phyloP scores from a whole-genome alignment of 2,888 invertebrate species.

The Eumacrocentrus americanus region DNA sequence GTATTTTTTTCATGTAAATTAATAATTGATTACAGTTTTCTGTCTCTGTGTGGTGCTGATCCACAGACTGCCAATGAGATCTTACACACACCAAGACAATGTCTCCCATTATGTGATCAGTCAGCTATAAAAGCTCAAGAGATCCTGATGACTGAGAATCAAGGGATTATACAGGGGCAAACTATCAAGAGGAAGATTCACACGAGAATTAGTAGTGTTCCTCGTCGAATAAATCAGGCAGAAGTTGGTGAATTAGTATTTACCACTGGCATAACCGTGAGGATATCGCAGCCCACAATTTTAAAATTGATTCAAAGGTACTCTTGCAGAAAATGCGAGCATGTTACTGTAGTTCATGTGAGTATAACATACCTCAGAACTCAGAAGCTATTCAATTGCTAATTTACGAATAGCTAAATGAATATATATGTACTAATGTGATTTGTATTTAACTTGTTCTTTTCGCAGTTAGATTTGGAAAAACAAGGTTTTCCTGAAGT shows the following conservation, averaged over 20 bases:
- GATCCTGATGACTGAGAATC: constrained; percentile 61
- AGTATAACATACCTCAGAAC: constrained; percentile 18
- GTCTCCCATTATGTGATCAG: constrained; percentile 70
- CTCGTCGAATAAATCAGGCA: constrained; percentile 68
- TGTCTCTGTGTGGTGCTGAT: constrained; percentile 73
- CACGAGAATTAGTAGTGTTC: constrained; percentile 52
- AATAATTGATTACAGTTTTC: constrained; percentile 66
- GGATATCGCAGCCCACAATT: constrained; percentile 77
- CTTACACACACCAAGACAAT: constrained; percentile 68
- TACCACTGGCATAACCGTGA: constrained; percentile 75
- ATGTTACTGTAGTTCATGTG: constrained; percentile 69
- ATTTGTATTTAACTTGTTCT: constrained; percentile 11
- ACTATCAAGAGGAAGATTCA: constrained; percentile 63
- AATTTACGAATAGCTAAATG: too few relatives aligned
- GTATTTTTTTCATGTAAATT: too few relatives aligned
- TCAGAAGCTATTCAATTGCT: too few relatives aligned
- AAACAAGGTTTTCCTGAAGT: constrained; percentile 48
- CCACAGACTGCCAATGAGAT: constrained; percentile 73
- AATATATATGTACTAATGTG: background rate
- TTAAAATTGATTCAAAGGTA: constrained; percentile 77
- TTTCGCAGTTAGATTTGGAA: constrained; percentile 59
- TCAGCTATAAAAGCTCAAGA: constrained; percentile 70
- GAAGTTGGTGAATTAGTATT: constrained; percentile 54
- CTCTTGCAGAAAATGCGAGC: constrained; percentile 79
- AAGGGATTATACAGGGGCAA: constrained; percentile 41